A percentile compares a stretch with the other conserved stretches of the same genome.
Evolutionary conservation across 2,888 invertebrate species (phyloP).

Genomic region (Cylindroiulus punctatus): DNA sequence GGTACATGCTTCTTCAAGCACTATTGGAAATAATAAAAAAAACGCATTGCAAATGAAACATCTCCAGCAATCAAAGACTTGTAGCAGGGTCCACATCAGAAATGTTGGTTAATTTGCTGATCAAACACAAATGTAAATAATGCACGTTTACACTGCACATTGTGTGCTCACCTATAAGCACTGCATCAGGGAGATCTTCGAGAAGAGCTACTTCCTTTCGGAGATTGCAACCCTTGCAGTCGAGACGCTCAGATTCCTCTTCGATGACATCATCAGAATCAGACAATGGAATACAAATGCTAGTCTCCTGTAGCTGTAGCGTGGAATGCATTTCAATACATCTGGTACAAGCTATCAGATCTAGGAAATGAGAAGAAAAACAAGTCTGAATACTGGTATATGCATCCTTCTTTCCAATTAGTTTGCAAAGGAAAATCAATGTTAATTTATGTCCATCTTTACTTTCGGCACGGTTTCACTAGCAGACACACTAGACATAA

Average conservation of each 20-base stretch:
- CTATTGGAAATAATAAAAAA: constrained; percentile 40
- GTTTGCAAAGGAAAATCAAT: too few relatives aligned
- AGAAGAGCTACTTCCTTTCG: constrained; percentile 86
- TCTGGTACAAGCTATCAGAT: constrained; percentile 90
- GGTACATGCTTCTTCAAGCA: constrained; percentile 88
- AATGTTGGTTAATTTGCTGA: too few relatives aligned
- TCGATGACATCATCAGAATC: constrained; percentile 34
- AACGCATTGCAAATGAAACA: too few relatives aligned
- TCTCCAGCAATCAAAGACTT: neutral
- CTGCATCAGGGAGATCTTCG: constrained; percentile 89
- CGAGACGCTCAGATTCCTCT: constrained; percentile 55
- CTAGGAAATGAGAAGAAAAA: constrained; percentile 62
- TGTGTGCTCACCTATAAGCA: constrained; percentile 66
- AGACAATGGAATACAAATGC: neutral
- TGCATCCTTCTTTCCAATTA: too few relatives aligned
- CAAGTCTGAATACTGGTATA: too few relatives aligned
- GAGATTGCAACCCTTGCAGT: constrained; percentile 84
- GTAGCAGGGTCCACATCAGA: neutral
- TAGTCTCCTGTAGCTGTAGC: constrained; percentile 61
- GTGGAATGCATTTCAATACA: constrained; percentile 78
- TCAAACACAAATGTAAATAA: too few relatives aligned
- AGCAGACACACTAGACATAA: too few relatives aligned
- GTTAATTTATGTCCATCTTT: too few relatives aligned
- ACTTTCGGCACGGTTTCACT: too few relatives aligned
- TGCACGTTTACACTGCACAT: neutral